Evolutionary conservation across 2,888 invertebrate genomes (phyloP).

Genomic region (Eumacrocentrus americanus): DNA sequence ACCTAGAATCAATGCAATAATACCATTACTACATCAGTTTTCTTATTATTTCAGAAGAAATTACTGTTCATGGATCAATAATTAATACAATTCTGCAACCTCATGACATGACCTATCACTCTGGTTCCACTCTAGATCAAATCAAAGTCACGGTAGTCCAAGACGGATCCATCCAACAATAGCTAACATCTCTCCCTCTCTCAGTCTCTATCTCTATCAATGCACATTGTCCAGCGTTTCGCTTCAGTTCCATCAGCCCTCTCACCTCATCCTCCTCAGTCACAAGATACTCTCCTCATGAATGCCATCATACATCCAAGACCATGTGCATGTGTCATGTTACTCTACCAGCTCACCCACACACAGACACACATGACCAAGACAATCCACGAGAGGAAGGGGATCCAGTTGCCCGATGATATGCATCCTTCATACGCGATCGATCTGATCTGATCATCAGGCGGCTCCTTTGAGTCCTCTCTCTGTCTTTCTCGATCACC

Average conservation of each 20-base stretch:
- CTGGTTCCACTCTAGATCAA: constrained; percentile 5
- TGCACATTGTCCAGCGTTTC: constrained; percentile 37
- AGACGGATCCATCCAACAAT: constrained; percentile 18
- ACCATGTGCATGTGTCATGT: constrained; percentile 16
- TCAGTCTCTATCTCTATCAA: too few species aligned
- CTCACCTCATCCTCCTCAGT: constrained; percentile 25
- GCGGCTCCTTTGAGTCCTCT: constrained; percentile 50
- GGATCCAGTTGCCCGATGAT: constrained; percentile 32
- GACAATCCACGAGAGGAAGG: constrained; percentile 24
- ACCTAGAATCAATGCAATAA: too few species aligned
- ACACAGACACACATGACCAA: constrained; percentile 16
- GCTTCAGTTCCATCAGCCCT: constrained; percentile 28
- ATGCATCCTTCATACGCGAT: constrained; percentile 29
- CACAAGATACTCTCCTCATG: constrained; percentile 24
- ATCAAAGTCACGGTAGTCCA: constrained; percentile 14
- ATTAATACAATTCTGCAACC: too few species aligned
- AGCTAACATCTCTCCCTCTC: constrained; percentile 5
- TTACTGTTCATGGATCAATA: too few species aligned
- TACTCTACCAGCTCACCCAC: background rate
- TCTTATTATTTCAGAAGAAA: too few species aligned
- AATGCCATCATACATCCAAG: constrained; percentile 17
- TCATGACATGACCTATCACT: background rate
- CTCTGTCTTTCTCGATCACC: constrained; percentile 21
- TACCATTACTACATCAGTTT: too few species aligned
- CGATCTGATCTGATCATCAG: constrained; percentile 31